These are phyloP conservation scores for Cariama cristata DNA, from an alignment of 2,113 vertebrate species.

Conservation along the genomic window DNA sequence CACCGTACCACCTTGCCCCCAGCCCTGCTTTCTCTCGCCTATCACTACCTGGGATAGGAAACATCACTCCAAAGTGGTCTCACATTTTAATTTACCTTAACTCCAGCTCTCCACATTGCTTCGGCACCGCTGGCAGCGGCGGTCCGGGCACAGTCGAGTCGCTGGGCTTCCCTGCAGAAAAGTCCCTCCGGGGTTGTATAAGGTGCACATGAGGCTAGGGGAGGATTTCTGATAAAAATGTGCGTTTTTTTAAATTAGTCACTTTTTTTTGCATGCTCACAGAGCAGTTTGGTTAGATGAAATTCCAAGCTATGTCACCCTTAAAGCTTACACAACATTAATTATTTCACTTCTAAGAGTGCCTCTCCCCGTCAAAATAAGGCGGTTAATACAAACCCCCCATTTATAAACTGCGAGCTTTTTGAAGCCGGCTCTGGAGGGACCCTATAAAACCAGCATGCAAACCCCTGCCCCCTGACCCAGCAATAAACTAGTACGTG, in stretches of 20 bases:
- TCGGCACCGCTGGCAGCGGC: accelerated
- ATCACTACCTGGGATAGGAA: neutral
- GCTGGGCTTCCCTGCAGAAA: neutral
- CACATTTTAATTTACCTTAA: neutral
- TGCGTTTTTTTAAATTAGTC: neutral
- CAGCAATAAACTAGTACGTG: conserved; percentile 29
- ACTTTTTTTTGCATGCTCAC: neutral
- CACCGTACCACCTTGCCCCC: neutral
- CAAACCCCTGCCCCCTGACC: conserved; percentile 36
- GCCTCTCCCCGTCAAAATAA: neutral
- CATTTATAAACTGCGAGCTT: conserved; percentile 34
- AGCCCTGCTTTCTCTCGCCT: neutral
- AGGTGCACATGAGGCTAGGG: neutral
- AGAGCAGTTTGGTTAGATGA: neutral
- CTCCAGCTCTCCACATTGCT: neutral
- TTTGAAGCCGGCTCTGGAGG: conserved; percentile 17
- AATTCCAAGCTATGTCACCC: neutral
- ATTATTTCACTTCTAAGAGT: conserved; percentile 21
- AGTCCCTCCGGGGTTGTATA: neutral
- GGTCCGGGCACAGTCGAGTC: neutral
- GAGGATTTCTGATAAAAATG: neutral
- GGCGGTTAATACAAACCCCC: neutral
- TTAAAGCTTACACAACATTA: neutral
- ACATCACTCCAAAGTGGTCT: accelerated
- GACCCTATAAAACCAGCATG: conserved; percentile 42